A percentile compares a stretch with the other conserved stretches of the same genome.
Evolutionary conservation across 2,888 invertebrate species (phyloP).

Genomic region (Dysmachus trigonus): DNA sequence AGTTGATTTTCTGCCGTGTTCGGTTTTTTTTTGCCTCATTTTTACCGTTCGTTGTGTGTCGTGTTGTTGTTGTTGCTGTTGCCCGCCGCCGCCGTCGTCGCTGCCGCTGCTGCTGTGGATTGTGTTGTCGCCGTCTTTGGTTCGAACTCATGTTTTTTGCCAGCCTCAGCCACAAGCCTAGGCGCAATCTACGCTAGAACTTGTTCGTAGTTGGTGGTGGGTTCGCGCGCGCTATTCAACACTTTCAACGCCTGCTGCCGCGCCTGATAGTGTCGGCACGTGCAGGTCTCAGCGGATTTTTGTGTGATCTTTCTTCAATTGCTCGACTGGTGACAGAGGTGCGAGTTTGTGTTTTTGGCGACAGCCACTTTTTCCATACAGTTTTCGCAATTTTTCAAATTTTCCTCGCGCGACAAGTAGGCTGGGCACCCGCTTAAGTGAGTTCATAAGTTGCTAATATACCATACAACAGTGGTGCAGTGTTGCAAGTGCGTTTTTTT

Average conservation of each 20-base stretch:
- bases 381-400: neutral
- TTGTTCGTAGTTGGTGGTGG: slow-evolving; percentile 24
- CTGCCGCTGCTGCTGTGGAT: no score
- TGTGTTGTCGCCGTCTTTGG: slow-evolving; percentile 11
- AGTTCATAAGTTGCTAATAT: neutral
- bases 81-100: neutral
- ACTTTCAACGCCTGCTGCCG: slow-evolving; percentile 14
- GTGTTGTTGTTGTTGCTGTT: neutral
- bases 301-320: neutral
- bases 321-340: neutral
- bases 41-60: neutral
- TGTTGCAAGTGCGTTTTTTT: neutral
- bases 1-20: slow-evolving; percentile 10
- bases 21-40: neutral
- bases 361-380: neutral
- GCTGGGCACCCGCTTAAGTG: neutral
- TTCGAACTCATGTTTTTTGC: slow-evolving; percentile 26
- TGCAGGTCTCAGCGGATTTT: slow-evolving; percentile 25
- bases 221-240: slow-evolving; percentile 39
- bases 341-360: neutral
- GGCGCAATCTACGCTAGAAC: slow-evolving; percentile 22
- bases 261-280: slow-evolving; percentile 18
- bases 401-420: neutral
- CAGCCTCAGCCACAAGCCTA: neutral
- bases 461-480: neutral